phyloP scores from a whole-genome alignment of 2,797 vertebrate species.

The Fringilla coelebs region DNA sequence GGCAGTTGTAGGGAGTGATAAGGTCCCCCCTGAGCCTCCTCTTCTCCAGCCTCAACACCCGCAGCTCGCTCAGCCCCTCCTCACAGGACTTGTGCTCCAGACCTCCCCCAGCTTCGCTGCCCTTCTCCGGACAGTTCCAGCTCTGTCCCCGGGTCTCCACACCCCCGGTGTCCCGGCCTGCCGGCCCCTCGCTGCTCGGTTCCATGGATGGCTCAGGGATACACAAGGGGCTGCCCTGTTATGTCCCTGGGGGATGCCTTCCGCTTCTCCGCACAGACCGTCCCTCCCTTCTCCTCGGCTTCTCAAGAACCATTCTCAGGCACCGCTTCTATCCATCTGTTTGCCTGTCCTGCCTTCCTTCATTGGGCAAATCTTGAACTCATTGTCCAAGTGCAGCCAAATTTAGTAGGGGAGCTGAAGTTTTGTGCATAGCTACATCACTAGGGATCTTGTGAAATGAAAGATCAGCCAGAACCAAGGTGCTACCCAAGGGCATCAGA shows the following conservation, averaged over 20 bases:
- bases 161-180: accelerated
- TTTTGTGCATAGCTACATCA: accelerated
- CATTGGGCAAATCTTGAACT: accelerated
- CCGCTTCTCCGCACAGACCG: no score
- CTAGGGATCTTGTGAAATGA: not conserved
- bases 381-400: accelerated
- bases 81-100: accelerated
- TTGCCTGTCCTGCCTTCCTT: accelerated
- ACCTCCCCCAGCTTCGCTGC: not conserved
- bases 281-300: no score
- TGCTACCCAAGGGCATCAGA: accelerated
- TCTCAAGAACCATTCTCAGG: accelerated
- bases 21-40: accelerated
- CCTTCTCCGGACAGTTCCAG: not conserved
- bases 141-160: accelerated
- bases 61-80: not conserved
- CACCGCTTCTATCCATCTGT: accelerated
- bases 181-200: accelerated
- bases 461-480: accelerated
- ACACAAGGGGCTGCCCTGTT: accelerated
- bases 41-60: accelerated
- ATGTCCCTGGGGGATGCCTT: accelerated
- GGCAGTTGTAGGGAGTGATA: accelerated
- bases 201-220: accelerated
- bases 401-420: not conserved